phyloP scores from a whole-genome alignment of 2,797 vertebrate species.

The Darevskia mixta region DNA sequence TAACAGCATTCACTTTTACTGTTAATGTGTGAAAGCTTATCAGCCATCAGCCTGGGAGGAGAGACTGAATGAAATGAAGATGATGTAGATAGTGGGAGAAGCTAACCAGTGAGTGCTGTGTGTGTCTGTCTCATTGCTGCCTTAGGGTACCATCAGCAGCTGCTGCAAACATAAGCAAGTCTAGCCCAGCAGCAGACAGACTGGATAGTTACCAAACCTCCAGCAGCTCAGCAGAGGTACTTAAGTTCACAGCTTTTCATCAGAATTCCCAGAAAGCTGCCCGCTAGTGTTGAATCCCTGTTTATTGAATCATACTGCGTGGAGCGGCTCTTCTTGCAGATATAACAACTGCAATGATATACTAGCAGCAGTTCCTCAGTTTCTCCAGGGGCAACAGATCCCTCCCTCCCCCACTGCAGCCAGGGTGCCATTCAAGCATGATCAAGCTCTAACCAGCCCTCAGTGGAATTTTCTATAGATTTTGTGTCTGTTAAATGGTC shows the following conservation, averaged over 20 bases:
- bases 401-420: neutral
- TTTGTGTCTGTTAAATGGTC: slow-evolving; percentile 7
- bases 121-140: slow-evolving; percentile 9
- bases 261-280: slow-evolving; percentile 54
- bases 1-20: neutral
- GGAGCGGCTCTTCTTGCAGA: slow-evolving; percentile 42
- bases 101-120: accelerated
- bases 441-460: neutral
- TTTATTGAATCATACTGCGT: slow-evolving; percentile 65
- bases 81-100: neutral
- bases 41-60: neutral
- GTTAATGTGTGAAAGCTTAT: neutral
- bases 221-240: slow-evolving; percentile 41
- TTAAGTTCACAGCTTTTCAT: slow-evolving; percentile 69
- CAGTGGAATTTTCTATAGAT: slow-evolving; percentile 11
- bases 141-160: neutral
- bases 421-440: neutral
- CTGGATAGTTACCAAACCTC: slow-evolving; percentile 65
- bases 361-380: neutral
- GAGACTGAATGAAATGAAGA: neutral
- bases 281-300: slow-evolving; percentile 60
- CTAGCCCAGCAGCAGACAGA: accelerated
- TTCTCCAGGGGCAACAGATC: neutral
- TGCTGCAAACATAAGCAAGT: neutral
- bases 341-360: neutral